phyloP scores from a whole-genome alignment of 2,797 vertebrate species.

The Thripadectes ignobilis region DNA sequence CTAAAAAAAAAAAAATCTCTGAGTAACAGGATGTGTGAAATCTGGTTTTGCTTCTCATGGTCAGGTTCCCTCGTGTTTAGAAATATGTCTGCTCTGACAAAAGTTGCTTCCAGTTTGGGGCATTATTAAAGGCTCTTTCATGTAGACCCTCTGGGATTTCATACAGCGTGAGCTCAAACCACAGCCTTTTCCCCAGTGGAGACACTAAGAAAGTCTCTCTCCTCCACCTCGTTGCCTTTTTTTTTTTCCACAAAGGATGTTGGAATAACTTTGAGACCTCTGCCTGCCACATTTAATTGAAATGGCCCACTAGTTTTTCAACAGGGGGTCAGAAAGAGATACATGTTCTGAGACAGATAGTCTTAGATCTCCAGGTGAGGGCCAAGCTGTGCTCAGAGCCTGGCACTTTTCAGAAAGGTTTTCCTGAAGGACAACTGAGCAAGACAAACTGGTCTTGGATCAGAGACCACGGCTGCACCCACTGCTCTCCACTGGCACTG shows the following conservation, averaged over 20 bases:
- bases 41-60: not conserved
- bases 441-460: not conserved
- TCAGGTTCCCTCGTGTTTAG: not conserved
- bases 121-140: not conserved
- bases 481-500: not conserved
- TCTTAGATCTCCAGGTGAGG: not conserved
- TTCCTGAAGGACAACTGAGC: not conserved
- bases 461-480: not conserved
- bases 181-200: not conserved
- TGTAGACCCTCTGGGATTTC: not conserved
- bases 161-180: not conserved
- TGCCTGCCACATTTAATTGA: not conserved
- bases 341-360: not conserved
- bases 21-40: not conserved
- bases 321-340: not conserved
- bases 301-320: not conserved
- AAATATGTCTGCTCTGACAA: not conserved
- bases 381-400: not conserved
- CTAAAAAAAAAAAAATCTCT: not conserved
- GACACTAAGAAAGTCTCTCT: not conserved
- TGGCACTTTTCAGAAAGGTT: not conserved
- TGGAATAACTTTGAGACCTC: not conserved
- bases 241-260: not conserved
- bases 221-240: not conserved
- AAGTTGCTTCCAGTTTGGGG: not conserved